Evolutionary conservation across 2,797 vertebrate species (phyloP).

Genomic region (Protosalanx chinensis): DNA sequence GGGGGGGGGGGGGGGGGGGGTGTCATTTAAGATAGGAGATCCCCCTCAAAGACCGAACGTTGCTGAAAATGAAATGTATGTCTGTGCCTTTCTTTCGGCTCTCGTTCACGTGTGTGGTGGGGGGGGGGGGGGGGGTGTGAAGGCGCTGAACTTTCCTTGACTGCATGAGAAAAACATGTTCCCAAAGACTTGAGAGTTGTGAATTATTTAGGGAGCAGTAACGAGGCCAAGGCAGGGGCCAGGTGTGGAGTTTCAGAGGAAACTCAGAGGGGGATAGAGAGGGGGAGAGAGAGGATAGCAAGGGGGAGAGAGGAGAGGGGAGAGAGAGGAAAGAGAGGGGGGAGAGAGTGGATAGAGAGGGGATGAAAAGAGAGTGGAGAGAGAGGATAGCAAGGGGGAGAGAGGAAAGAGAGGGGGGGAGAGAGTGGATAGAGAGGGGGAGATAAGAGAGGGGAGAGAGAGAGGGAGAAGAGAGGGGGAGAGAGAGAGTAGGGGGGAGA

Average conservation of each 20-base stretch:
- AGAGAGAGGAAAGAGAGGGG: constrained; percentile 13
- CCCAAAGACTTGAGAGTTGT: constrained; percentile 61
- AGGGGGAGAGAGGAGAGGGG: background rate
- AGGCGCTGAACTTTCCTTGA: constrained; percentile 54
- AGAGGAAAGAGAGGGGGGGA: constrained; percentile 17
- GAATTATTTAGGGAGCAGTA: constrained; percentile 72
- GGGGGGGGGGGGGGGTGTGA: constrained; percentile 24
- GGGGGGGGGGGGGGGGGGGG: no score
- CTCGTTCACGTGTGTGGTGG: constrained; percentile 1
- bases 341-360: background rate
- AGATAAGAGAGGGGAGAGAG: background rate
- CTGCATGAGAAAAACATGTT: constrained; percentile 69
- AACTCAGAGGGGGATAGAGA: constrained; percentile 6
- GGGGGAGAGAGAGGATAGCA: background rate
- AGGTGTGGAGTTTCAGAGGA: constrained; percentile 52
- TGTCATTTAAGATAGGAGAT: no score
- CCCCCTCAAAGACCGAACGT: background rate
- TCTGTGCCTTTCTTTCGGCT: constrained; percentile 15
- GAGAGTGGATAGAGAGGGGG: background rate
- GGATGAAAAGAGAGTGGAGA: background rate
- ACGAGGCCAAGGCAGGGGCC: constrained; percentile 50
- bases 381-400: background rate
- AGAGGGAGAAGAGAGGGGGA: background rate
- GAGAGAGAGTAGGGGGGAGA: constrained; percentile 1
- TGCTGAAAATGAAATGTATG: constrained; percentile 13